Percentiles rank a stretch among this genome's conserved stretches.
These are phyloP conservation scores for Micrasema minimum DNA, from an alignment of 1,140 invertebrate species.

Conservation along the genomic window DNA sequence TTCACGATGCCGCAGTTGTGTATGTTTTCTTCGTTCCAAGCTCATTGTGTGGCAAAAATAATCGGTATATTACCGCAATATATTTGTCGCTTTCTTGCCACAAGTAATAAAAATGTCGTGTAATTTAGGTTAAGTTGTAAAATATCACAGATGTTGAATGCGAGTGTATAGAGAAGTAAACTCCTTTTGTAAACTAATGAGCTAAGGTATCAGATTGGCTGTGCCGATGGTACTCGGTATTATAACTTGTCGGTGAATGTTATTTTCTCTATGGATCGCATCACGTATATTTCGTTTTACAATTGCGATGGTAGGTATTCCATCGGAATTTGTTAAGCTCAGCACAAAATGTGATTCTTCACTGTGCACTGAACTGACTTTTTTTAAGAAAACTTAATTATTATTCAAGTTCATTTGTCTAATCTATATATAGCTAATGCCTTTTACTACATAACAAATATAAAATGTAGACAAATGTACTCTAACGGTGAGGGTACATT, in stretches of 20 bases:
- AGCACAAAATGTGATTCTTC: conserved; percentile 51
- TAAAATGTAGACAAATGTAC: conserved; percentile 42
- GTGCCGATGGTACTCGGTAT: conserved; percentile 11
- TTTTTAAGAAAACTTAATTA: conserved; percentile 41
- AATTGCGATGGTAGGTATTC: conserved; percentile 5
- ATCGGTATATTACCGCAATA: conserved; percentile 29
- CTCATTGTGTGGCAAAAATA: conserved; percentile 32
- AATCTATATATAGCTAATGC: conserved; percentile 45
- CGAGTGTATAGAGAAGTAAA: conserved; percentile 9
- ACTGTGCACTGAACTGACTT: conserved; percentile 52
- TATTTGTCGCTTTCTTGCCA: conserved; percentile 29
- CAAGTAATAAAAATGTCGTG: conserved; percentile 25
- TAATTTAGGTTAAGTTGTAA: conserved; percentile 34
- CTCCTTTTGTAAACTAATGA: conserved; percentile 17
- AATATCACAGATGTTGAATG: conserved; percentile 15
- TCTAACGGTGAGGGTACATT: conserved; percentile 37
- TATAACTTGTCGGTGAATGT: conserved; percentile 10
- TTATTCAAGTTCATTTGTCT: conserved; percentile 45
- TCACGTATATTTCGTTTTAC: conserved; percentile 26
- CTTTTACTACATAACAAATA: conserved; percentile 42
- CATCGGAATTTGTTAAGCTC: conserved; percentile 34
- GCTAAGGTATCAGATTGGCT: conserved; percentile 14
- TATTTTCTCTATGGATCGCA: conserved; percentile 29
- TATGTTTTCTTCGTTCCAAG: conserved; percentile 24
- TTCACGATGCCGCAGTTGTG: background rate